Evolutionary conservation across 2,888 invertebrate species (phyloP).

Genomic region (Watsonalla binaria): DNA sequence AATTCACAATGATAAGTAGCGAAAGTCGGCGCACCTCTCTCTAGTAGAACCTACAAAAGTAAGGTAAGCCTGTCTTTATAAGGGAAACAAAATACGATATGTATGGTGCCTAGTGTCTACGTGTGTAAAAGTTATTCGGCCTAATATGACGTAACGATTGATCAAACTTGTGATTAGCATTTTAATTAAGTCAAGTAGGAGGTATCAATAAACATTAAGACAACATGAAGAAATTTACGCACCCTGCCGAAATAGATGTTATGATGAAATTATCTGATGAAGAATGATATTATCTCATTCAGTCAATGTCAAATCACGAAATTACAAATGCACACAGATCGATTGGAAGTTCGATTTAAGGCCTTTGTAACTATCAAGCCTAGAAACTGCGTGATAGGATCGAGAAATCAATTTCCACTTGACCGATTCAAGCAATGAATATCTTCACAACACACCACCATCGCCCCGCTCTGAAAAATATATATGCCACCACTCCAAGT

Average conservation of each 20-base stretch:
- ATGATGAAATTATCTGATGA: no score
- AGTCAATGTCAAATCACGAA: no score
- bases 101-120: neutral
- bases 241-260: no score
- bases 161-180: neutral
- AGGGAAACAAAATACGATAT: neutral
- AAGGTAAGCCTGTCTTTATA: constrained; percentile 7
- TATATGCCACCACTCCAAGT: constrained; percentile 57
- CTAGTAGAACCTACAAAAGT: constrained; percentile 15
- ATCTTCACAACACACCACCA: constrained; percentile 58
- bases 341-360: no score
- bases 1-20: constrained; percentile 18
- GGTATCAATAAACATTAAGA: no score
- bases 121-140: neutral
- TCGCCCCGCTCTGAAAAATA: constrained; percentile 68
- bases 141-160: neutral
- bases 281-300: no score
- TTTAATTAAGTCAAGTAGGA: no score
- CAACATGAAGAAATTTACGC: no score
- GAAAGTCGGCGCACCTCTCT: constrained; percentile 24
- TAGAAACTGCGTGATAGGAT: neutral
- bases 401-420: constrained; percentile 28
- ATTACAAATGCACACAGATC: no score
- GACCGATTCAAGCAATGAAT: constrained; percentile 35
- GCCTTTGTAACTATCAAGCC: no score